Conservation (phyloP, 1,140 invertebrate genomes). For the Zaprionus africanus region DNA sequence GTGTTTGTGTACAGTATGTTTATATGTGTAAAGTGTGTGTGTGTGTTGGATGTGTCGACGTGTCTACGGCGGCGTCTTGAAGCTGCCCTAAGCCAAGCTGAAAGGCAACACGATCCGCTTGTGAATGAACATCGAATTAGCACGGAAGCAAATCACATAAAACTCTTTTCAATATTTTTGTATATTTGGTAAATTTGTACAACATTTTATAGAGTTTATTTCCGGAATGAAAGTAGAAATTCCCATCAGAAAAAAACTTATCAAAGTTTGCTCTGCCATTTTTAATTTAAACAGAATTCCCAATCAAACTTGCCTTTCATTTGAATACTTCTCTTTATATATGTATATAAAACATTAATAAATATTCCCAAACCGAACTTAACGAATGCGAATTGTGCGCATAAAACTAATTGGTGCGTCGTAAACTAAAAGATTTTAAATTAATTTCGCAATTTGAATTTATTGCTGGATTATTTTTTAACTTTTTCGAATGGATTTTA, state of each 20-base stretch:
- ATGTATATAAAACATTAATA: neutral
- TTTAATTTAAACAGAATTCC: neutral
- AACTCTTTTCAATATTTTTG: neutral
- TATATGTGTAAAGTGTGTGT: neutral
- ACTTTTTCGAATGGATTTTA: slow-evolving; percentile 45
- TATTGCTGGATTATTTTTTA: slow-evolving; percentile 39
- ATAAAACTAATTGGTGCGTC: slow-evolving; percentile 50
- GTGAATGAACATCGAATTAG: slow-evolving; percentile 23
- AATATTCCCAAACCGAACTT: neutral
- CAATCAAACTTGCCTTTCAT: neutral
- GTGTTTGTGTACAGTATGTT: neutral
- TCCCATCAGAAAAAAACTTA: neutral
- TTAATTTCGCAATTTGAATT: slow-evolving; percentile 68
- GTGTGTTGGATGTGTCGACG: neutral
- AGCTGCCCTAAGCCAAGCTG: neutral
- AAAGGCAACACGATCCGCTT: slow-evolving; percentile 4
- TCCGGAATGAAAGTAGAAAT: neutral
- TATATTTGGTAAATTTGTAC: neutral
- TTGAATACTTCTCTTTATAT: neutral
- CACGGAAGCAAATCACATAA: neutral
- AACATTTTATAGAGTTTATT: neutral
- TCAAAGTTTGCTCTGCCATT: neutral
- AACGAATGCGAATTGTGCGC: slow-evolving; percentile 47
- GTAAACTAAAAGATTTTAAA: slow-evolving; percentile 58
- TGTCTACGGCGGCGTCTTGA: neutral